These are phyloP conservation scores for Apostichopus parvimensis DNA, from an alignment of 35 echinoderm and acorn worm genomes.

Conservation along the genomic window DNA sequence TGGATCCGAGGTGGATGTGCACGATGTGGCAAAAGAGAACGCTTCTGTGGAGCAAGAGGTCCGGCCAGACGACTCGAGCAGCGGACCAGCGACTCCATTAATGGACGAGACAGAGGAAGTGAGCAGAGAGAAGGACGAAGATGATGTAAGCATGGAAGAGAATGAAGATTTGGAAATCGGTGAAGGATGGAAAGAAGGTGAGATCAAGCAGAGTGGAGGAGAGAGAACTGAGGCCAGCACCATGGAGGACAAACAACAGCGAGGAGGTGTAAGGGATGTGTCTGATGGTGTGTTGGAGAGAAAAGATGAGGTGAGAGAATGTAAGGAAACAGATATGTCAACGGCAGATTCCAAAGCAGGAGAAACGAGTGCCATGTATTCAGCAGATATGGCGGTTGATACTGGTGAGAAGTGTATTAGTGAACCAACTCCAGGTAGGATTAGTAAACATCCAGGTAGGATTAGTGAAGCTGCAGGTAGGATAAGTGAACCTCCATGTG, in stretches of 20 bases:
- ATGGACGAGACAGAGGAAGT: conserved; percentile 35
- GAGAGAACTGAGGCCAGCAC: too few relatives aligned
- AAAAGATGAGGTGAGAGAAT: background rate
- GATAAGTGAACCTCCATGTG: background rate
- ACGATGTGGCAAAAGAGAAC: background rate
- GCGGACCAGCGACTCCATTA: conserved; percentile 36
- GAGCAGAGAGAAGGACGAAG: background rate
- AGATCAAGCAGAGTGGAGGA: background rate
- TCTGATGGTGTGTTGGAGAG: conserved; percentile 10
- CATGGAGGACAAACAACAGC: background rate
- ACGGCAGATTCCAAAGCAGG: background rate
- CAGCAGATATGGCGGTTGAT: too few relatives aligned
- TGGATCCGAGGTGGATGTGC: background rate
- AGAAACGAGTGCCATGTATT: background rate
- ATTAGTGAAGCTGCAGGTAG: background rate
- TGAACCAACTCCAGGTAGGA: background rate
- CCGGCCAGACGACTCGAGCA: background rate
- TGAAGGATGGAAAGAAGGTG: background rate
- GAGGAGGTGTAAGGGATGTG: background rate
- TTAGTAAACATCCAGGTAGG: background rate
- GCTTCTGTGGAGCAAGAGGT: conserved; percentile 4
- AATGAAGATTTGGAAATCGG: background rate
- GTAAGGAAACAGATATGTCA: background rate
- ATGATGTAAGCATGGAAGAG: background rate
- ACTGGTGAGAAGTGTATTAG: background rate